Evolutionary conservation across 1,140 invertebrate species (phyloP), one percentile per base, ranked within the genome.

Genomic region (Drosophila navojoa): DNA sequence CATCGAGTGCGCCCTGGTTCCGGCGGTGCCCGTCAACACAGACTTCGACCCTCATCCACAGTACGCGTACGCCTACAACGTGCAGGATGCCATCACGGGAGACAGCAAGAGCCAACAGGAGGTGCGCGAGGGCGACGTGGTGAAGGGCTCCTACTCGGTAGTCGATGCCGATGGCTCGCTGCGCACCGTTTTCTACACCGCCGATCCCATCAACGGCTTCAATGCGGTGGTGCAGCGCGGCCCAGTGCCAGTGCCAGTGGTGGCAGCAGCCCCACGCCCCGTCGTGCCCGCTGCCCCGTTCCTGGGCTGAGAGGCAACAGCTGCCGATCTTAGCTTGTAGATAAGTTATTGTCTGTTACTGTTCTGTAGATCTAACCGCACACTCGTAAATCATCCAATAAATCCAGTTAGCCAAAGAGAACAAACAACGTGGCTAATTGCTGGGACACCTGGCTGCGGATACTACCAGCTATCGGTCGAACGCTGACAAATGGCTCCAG

Each of bases 61-160:
- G 70, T 95, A 95, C 82, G 92, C 93, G 70, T 95, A 94, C 54
- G 93, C 94, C 55, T 95, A 95, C 71, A 93, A 93, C 63, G 94
- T 95, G 3, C 93, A 94, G 42, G 94, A 95, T 86, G 93, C 93
- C 19, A 90, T 94, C 66, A 95, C 93, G 74, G 94, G 95, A 5
- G 94, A 95, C 77, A 94, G 93, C 92, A 95, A 95, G 91, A 94
- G 92, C 71, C 94, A 94, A 80, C 92, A 93, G 64, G 94, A 95
- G 85, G 93, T 93, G 72, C 93, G 94, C 16, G 92, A 94, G 70
- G 94, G 94, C n/a, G 94, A 95, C 73, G 77, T 94, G 7, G 94
- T 95, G 13, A 93, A 93, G 72, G 94, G 94, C 22, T 93, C 92
- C 53, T 95, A 94, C 80, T 94, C 93, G 0, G 81, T 94, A 13